Percentiles rank a stretch among this genome's conserved stretches.
phyloP scores from a whole-genome alignment of 2,888 invertebrate species.

The Ophion ellenae region DNA sequence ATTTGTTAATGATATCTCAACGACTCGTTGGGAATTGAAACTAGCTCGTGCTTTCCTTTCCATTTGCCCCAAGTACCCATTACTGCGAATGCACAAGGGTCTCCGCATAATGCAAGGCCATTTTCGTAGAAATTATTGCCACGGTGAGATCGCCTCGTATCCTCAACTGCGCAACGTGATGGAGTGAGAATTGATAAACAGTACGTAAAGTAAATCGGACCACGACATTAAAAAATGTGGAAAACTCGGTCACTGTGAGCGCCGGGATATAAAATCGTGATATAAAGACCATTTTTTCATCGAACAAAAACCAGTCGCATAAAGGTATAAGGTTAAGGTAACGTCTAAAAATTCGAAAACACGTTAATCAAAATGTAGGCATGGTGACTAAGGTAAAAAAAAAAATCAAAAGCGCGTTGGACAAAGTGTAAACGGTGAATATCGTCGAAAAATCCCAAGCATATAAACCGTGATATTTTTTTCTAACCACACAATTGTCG shows the following conservation, averaged over 20 bases:
- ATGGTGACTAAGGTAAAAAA: neutral
- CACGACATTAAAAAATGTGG: neutral
- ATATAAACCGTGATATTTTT: neutral
- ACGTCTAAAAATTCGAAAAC: neutral
- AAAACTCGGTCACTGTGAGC: too few relatives aligned
- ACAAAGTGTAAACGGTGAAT: neutral
- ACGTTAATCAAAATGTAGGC: too few relatives aligned
- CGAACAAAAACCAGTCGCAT: neutral
- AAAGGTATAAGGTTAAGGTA: neutral
- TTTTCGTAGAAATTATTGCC: constrained; percentile 38
- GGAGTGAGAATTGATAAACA: neutral
- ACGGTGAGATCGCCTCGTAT: constrained; percentile 2
- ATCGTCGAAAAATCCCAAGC: neutral
- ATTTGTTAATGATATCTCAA: constrained; percentile 61
- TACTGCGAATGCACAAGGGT: constrained; percentile 13
- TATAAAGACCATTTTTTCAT: neutral
- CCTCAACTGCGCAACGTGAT: neutral
- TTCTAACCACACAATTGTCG: neutral
- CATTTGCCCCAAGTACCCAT: constrained; percentile 39
- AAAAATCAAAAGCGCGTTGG: neutral
- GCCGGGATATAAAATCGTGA: neutral
- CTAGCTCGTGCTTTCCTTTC: constrained; percentile 52
- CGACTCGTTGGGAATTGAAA: constrained; percentile 57
- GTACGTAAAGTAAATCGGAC: neutral
- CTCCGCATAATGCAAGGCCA: constrained; percentile 35